These are phyloP conservation scores for Tupaia tana DNA, from an alignment of 2,113 vertebrate species.

Conservation along the genomic window DNA sequence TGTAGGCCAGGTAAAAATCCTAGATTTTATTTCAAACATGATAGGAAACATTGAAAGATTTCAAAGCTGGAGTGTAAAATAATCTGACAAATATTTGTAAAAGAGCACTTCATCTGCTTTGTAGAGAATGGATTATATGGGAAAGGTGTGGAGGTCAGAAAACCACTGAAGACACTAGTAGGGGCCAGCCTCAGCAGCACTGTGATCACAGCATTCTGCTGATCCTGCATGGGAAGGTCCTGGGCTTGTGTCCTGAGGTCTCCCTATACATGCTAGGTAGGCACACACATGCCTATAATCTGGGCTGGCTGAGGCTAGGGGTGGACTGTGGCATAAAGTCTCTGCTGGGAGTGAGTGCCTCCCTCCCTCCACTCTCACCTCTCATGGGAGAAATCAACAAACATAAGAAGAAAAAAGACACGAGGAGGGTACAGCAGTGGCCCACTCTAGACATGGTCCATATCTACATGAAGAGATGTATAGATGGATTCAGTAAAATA, in stretches of 20 bases:
- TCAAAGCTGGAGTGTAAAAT: background rate
- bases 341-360: too few relatives aligned
- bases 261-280: too few relatives aligned
- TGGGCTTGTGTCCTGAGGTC: too few relatives aligned
- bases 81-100: background rate
- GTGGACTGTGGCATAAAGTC: too few relatives aligned
- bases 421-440: background rate
- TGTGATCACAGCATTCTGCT: too few relatives aligned
- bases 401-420: background rate
- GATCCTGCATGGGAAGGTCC: too few relatives aligned
- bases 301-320: too few relatives aligned
- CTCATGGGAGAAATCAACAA: too few relatives aligned
- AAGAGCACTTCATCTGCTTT: background rate
- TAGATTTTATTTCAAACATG: constrained; percentile 11
- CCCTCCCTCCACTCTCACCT: too few relatives aligned
- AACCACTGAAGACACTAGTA: background rate
- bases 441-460: background rate
- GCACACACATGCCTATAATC: too few relatives aligned
- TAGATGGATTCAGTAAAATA: background rate
- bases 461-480: background rate
- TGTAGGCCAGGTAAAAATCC: background rate
- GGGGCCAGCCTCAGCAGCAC: background rate
- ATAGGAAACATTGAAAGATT: background rate
- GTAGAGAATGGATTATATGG: background rate
- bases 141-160: background rate